These are phyloP conservation scores for Rhagologus leucostigma DNA, from an alignment of 2,113 vertebrate genomes.

Conservation along the genomic window DNA sequence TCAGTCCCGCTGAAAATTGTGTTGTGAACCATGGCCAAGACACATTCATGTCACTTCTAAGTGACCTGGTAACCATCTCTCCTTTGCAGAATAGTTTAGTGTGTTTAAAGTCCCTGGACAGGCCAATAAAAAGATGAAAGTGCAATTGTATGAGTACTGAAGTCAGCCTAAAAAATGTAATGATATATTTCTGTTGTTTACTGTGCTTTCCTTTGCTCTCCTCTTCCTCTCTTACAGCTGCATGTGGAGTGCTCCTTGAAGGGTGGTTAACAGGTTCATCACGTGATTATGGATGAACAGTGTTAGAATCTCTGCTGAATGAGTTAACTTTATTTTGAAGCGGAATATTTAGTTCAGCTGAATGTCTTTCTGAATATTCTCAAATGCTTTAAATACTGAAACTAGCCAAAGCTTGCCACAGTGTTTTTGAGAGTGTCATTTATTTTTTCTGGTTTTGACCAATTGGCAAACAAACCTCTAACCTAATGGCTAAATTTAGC, in stretches of 20 bases:
- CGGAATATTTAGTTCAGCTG: background rate
- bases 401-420: background rate
- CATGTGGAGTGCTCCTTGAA: accelerated
- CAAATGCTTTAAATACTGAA: background rate
- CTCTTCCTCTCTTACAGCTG: background rate
- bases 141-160: background rate
- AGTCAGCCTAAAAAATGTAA: background rate
- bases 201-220: background rate
- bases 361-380: background rate
- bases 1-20: background rate
- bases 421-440: background rate
- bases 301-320: background rate
- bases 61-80: background rate
- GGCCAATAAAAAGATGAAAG: background rate
- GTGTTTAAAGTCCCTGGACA: background rate
- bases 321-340: background rate
- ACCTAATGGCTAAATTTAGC: background rate
- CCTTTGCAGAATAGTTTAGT: background rate
- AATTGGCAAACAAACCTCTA: background rate
- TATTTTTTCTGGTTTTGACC: background rate
- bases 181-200: accelerated
- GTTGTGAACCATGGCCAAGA: background rate
- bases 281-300: accelerated
- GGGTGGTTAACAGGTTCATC: background rate
- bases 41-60: background rate